A percentile compares a stretch with the other conserved stretches of the same genome.
Evolutionary conservation across 2,888 invertebrate species (phyloP).

Genomic region (Acanthococcus lagerstroemiae): DNA sequence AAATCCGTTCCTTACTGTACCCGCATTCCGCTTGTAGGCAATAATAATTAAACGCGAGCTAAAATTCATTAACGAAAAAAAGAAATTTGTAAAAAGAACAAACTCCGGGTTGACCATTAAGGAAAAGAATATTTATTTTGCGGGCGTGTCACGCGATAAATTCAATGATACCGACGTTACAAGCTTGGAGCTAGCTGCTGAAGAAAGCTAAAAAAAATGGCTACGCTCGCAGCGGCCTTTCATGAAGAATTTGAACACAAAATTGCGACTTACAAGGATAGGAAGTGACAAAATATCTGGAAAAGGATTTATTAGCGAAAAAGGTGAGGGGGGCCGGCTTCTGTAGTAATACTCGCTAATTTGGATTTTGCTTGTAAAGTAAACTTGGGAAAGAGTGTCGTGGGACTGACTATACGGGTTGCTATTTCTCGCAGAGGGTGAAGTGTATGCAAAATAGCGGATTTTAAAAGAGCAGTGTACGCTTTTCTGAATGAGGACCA

Average conservation of each 20-base stretch:
- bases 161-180: too few relatives aligned
- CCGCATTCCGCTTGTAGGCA: too few relatives aligned
- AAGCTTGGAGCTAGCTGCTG: too few relatives aligned
- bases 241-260: not conserved
- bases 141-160: too few relatives aligned
- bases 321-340: not conserved
- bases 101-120: too few relatives aligned
- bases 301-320: conserved; percentile 4
- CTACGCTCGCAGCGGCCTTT: too few relatives aligned
- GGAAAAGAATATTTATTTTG: too few relatives aligned
- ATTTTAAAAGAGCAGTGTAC: conserved; percentile 4
- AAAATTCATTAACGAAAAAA: too few relatives aligned
- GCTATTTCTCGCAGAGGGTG: not conserved
- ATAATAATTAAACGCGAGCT: too few relatives aligned
- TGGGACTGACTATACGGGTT: conserved; percentile 1
- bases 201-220: too few relatives aligned
- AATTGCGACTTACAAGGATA: conserved; percentile 1
- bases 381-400: conserved; percentile 13
- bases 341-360: conserved; percentile 15
- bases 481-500: conserved; percentile 3
- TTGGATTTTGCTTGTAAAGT: conserved; percentile 15
- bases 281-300: conserved; percentile 5
- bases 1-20: too few relatives aligned
- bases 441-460: conserved; percentile 14
- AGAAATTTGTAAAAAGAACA: too few relatives aligned